Base-by-base conservation (phyloP, 2,888 invertebrate species). In the Cantharis rufa region DNA sequence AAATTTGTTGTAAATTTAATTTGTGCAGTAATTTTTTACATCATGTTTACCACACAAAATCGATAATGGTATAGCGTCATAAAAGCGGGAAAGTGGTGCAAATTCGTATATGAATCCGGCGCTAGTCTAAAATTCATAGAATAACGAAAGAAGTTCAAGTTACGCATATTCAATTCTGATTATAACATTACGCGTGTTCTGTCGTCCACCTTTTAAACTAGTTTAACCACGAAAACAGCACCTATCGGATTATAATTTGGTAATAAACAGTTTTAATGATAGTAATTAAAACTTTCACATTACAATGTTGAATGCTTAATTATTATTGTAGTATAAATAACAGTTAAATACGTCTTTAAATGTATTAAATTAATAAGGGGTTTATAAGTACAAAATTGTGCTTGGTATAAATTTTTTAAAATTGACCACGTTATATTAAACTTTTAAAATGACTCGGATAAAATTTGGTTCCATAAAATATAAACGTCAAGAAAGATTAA, bases 141-240 rank as follows among this genome's bases (percentile, higher is more conserved):
- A 66, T 66, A 75, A 71, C 71, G 66, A 69, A 66, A 75, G 24
- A 66, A 66, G 64, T 66, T 48, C 48, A 48, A 48, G 48, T 48
- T 48, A 48, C 48, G 48, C 48, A 48, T 48, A 48, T 48, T 48
- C 48, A 48, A 48, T 48, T 48, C 48, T 48, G 48, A 48, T 48
- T 48, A 48, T 48, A 48, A 48, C n/a, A 48, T 48, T n/a, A 48
- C 48, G 48, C n/a, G n/a, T 48, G 48, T 48, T 48, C 48, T 48
- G n/a, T 48, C n/a, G 48, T 48, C n/a, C 48, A n/a, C 48, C 48
- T 48, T 32, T 48, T n/a, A 48, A 48, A 48, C 48, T 48, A 48
- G 48, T 48, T 48, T 48, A 5, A n/a, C 48, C 48, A 48, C 48
- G 48, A 48, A n/a, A 48, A n/a, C n/a, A 48, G 13, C n/a, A 7